Evolutionary conservation across 2,113 vertebrate species (phyloP), one percentile per base, ranked within the genome.

Genomic region (Salvator merianae): DNA sequence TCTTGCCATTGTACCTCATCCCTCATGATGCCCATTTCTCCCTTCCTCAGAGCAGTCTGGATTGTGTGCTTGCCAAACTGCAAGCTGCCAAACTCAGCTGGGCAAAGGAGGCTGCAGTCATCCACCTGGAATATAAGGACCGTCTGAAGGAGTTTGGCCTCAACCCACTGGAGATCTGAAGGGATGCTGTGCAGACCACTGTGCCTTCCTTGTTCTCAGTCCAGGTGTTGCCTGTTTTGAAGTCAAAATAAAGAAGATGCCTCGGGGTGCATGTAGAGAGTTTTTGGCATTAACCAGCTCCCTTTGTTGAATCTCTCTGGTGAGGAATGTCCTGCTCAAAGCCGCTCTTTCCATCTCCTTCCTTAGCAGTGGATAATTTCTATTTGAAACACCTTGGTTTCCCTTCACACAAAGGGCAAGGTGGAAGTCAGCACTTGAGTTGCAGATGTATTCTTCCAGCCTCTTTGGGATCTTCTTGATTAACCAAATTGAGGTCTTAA

Each of bases 131-230:
- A 62, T 83, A 96, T 89, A 95, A 94, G 91, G 86, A 95, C 7
- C 83, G 72, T 84, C 93, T 97, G 6, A 40, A 63, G 59, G 95
- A 96, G 20, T 95, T 96, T 47, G 91, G 95, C 34, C 94, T 97
- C 85, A 97, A 82, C 36, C 91, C 93, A 3, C 86, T 92, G 85
- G 88, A 96, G 83, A 90, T 95, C 2, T 93, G 55, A 32, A 9
- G 1, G 1, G 18, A 55, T 0, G 1, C 18, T 34, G 22, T 34
- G 28, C 6, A 16, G 26, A 28, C 36, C 8, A 3, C 13, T 32
- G 30, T 4, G 28, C 13, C 62, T 38, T 34, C 28, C 34, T n/a
- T 10, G 13, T 59, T 14, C 4, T 14, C 55, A 20, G 55, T 14
- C 55, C 55, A 59, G 14, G 16, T 59, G 55, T 20, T 59, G 3